These are phyloP conservation scores for Leucophenga maculata DNA, from an alignment of 2,888 invertebrate species.

Conservation along the genomic window DNA sequence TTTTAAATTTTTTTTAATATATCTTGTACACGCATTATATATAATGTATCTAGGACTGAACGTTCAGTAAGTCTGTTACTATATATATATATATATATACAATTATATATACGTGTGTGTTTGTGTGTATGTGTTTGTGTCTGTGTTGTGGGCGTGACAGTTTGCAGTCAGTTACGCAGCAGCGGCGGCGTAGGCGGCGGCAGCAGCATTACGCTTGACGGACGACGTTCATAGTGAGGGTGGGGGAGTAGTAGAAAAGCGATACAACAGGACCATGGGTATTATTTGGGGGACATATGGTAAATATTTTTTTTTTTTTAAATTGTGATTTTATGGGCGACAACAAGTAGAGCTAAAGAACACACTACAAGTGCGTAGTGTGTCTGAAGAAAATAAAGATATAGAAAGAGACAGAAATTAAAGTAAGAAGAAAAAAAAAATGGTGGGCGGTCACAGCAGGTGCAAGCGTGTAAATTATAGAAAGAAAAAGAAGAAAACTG, in stretches of 20 bases:
- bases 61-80: neutral
- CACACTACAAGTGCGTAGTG: neutral
- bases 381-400: neutral
- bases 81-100: neutral
- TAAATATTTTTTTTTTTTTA: too few relatives aligned
- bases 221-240: too few relatives aligned
- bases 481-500: constrained; percentile 24
- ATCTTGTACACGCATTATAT: constrained; percentile 71
- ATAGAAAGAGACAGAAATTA: neutral
- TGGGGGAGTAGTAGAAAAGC: neutral
- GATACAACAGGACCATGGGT: neutral
- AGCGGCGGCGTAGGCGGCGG: too few relatives aligned
- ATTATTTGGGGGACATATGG: too few relatives aligned
- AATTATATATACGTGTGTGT: neutral
- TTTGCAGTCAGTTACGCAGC: too few relatives aligned
- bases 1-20: constrained; percentile 26
- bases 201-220: too few relatives aligned
- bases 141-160: neutral
- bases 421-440: too few relatives aligned
- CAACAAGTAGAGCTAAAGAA: neutral
- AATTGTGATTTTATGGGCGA: too few relatives aligned
- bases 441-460: too few relatives aligned
- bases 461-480: constrained; percentile 18
- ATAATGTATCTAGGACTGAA: constrained; percentile 67
- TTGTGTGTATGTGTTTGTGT: neutral